A percentile compares a stretch with the other conserved stretches of the same genome.
Evolutionary conservation across 2,888 invertebrate genomes (phyloP).

Genomic region (Orthosia incerta): DNA sequence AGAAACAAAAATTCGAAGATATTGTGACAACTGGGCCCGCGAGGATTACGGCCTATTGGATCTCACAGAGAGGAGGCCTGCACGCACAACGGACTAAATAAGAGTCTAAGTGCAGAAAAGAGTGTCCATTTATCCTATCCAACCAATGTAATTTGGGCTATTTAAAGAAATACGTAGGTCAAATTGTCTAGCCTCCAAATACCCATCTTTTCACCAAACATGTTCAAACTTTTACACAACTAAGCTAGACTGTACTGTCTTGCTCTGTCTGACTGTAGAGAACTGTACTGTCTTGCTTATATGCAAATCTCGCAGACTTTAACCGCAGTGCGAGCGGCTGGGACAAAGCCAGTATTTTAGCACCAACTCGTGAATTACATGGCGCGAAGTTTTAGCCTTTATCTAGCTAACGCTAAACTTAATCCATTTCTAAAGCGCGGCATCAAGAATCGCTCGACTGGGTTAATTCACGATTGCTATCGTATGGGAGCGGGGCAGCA

Average conservation of each 20-base stretch:
- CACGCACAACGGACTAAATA: too few relatives aligned
- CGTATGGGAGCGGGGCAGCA: constrained; percentile 74
- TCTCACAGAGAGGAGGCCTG: too few relatives aligned
- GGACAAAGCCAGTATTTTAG: constrained; percentile 29
- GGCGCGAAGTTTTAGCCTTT: constrained; percentile 44
- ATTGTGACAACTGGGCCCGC: too few relatives aligned
- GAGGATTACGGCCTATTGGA: too few relatives aligned
- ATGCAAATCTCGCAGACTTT: constrained; percentile 8
- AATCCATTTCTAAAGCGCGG: constrained; percentile 78
- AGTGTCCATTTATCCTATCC: too few relatives aligned
- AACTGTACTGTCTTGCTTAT: neutral
- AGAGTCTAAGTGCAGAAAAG: too few relatives aligned
- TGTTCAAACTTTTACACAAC: neutral
- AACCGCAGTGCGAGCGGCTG: constrained; percentile 11
- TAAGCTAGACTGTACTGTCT: neutral
- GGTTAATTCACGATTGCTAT: constrained; percentile 80
- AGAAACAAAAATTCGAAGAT: too few relatives aligned
- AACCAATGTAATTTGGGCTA: neutral
- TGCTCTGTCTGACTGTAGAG: too few relatives aligned
- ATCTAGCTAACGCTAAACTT: constrained; percentile 64
- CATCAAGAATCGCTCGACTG: constrained; percentile 76
- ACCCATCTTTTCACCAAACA: too few relatives aligned
- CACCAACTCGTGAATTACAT: constrained; percentile 27
- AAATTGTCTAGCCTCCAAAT: too few relatives aligned
- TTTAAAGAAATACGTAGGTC: neutral